Percentiles rank a stretch among this genome's conserved stretches.
These are phyloP conservation scores for Hyperoodon ampullatus DNA, from an alignment of 2,113 vertebrate genomes.

Conservation along the genomic window DNA sequence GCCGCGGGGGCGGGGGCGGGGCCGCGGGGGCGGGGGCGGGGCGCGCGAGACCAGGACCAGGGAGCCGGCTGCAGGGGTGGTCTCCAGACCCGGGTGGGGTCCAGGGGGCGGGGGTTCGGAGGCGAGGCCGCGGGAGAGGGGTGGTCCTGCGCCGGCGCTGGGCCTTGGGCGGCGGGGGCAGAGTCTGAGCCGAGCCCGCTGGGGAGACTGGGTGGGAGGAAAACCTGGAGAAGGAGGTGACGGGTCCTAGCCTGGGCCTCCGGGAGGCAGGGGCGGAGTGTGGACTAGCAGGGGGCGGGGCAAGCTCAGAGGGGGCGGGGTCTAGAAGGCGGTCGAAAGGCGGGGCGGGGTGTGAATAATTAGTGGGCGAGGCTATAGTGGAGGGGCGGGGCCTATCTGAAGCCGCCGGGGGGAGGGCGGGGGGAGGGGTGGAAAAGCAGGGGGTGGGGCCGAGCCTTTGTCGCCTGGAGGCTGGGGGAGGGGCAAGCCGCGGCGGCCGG, in stretches of 20 bases:
- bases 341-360: neutral
- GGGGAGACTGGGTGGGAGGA: no score
- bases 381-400: neutral
- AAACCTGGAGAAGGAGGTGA: no score
- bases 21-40: neutral
- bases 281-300: neutral
- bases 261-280: neutral
- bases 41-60: neutral
- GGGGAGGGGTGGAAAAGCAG: neutral
- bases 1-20: neutral
- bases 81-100: neutral
- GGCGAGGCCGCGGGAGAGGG: neutral
- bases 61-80: neutral
- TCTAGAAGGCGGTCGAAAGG: neutral
- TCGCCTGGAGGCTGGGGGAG: neutral
- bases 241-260: neutral
- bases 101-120: neutral
- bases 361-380: neutral
- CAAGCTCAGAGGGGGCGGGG: neutral
- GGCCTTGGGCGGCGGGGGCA: neutral
- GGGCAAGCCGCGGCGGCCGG: no score
- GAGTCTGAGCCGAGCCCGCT: neutral
- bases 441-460: neutral
- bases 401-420: neutral
- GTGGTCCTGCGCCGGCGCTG: neutral